Conservation (phyloP, 2,797 vertebrate species). For the Allobates femoralis region DNA sequence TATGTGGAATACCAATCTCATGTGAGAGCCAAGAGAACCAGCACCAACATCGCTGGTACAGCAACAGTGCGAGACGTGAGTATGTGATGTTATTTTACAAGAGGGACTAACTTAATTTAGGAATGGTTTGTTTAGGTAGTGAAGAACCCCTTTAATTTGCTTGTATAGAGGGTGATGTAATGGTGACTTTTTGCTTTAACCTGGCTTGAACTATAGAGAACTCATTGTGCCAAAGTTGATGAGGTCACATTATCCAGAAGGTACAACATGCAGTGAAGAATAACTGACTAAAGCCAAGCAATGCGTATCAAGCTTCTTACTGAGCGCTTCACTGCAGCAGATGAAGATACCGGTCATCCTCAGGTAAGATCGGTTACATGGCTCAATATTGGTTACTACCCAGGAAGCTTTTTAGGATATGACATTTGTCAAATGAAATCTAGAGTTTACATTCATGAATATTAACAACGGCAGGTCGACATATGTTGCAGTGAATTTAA, state of each 20-base stretch:
- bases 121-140: no score
- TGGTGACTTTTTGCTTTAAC: neutral
- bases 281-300: neutral
- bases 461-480: constrained; percentile 64
- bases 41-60: no score
- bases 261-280: neutral
- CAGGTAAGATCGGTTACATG: constrained; percentile 23
- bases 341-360: neutral
- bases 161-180: neutral
- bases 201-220: neutral
- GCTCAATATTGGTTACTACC: constrained; percentile 33
- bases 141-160: neutral
- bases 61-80: no score
- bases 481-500: constrained; percentile 71
- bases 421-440: constrained; percentile 64
- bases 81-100: no score
- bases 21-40: no score
- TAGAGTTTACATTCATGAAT: constrained; percentile 67
- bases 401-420: constrained; percentile 56
- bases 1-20: no score
- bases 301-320: neutral
- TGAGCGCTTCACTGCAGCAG: neutral
- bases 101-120: no score
- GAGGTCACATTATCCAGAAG: neutral
- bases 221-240: neutral